Evolutionary conservation across 2,888 invertebrate genomes (phyloP), one percentile per base, ranked within the genome.

Genomic region (Tuta absoluta): DNA sequence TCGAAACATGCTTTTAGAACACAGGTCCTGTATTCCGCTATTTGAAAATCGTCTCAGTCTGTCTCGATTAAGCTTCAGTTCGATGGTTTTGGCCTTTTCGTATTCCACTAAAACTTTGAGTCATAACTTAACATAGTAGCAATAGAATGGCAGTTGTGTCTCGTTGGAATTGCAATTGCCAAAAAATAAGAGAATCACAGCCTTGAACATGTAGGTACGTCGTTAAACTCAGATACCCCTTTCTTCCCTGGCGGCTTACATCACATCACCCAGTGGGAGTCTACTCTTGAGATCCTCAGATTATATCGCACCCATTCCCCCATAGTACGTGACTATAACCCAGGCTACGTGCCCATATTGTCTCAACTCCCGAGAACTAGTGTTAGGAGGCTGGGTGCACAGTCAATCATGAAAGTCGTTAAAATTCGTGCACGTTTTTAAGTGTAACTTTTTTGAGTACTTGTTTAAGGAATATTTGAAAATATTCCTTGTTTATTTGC

Each of bases 401-500:
- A 82, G 81, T 85, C 79, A 77, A 82, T 87, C 85, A 86, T 84
- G 84, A 75, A 68, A 67, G 68, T 77, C 81, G 77, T 87, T 84
- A 86, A 83, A 83, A 79, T 78, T 70, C 71, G 72, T 71, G 73
- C 78, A 75, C 80, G 75, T 73, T 71, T 33, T 17, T 17, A 56
- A 56, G 28, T 56, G 56, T 56, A 56, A 56, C 56, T 33, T 53
- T 56, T 56, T 53, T 53, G 53, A 21, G 19, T 23, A 53, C 53
- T 53, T 49, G 19, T 49, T 49, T 49, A 49, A 17, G n/a, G n/a
- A n/a, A n/a, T n/a, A n/a, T 49, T 49, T 49, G 17, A 7, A 49
- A 10, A 19, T 17, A 12, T 1, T 12, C 14, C n/a, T 45, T 17
- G 14, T 5, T 41, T n/a, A 10, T 12, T 41, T 41, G 8, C 2